Evolutionary conservation across 2,888 invertebrate genomes (phyloP).

Genomic region (Oscheius sp.): DNA sequence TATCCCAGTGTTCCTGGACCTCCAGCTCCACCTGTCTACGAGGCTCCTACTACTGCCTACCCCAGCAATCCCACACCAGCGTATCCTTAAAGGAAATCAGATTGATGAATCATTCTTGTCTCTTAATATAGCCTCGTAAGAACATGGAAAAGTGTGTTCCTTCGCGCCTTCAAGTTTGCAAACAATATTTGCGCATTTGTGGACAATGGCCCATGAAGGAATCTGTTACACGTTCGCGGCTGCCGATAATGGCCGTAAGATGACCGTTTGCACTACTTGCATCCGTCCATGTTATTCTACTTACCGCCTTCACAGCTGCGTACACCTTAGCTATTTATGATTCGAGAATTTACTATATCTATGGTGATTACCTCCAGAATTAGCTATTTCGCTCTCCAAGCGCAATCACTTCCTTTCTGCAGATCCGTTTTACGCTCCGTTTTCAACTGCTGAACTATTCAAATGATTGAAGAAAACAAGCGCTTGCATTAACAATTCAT

Average conservation of each 20-base stretch:
- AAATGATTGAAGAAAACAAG: neutral
- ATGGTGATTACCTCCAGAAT: neutral
- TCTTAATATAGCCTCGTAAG: neutral
- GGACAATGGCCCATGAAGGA: slow-evolving; percentile 37
- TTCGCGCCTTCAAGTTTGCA: slow-evolving; percentile 30
- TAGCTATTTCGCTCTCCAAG: neutral
- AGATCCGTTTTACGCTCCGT: neutral
- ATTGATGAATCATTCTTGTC: no score
- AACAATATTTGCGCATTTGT: slow-evolving; percentile 35
- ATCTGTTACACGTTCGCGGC: slow-evolving; percentile 34
- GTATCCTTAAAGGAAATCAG: neutral
- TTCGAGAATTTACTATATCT: slow-evolving; percentile 7
- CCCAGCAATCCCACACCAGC: neutral
- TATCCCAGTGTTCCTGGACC: neutral
- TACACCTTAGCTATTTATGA: slow-evolving; percentile 6
- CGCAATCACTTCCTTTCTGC: neutral
- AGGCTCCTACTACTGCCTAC: slow-evolving; percentile 2
- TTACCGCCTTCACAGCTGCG: neutral
- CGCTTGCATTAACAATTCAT: neutral
- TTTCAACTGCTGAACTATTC: neutral
- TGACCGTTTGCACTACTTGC: slow-evolving; percentile 33
- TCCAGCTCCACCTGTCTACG: neutral
- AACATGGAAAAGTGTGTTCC: slow-evolving; percentile 13
- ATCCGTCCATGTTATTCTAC: slow-evolving; percentile 14
- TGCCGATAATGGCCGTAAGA: slow-evolving; percentile 34